Evolutionary conservation across 2,888 invertebrate species (phyloP), one percentile per base, ranked within the genome.

Genomic region (Prenolepis imparis): DNA sequence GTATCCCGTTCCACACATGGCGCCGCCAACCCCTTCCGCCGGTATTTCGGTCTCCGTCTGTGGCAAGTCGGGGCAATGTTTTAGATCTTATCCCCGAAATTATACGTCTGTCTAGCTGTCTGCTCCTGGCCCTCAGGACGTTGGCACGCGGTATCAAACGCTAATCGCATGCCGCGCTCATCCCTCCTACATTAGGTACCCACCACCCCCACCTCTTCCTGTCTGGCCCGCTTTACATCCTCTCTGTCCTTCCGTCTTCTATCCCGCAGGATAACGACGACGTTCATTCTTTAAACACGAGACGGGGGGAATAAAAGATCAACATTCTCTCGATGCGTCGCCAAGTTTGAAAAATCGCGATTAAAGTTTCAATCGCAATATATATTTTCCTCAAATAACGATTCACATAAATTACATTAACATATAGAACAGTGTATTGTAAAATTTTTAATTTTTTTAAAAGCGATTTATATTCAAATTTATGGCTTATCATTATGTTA

Each of bases 1-100:
- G 86, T 83, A 91, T 88, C 89, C 89, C 91, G 93, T 92, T 92
- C 88, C 92, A 92, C 93, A 93, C 92, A 93, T 93, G 93, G 91
- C 89, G 92, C 89, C 86, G 81, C 85, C 85, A 88, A 90, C 86
- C 90, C 90, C 90, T 88, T 90, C 88, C 87, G 89, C 89, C 84
- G 81, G 88, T 90, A 88, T 91, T 90, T 92, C 93, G 93, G 91
- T 93, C 91, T 91, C 93, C 94, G 94, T 92, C 93, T 94, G 94
- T 92, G 93, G 92, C 91, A 87, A 89, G 88, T 88, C 87, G 87
- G 82, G 89, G 89, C 92, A 91, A 93, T 93, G 78, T 92, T 92
- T 93, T 92, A 92, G 94, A 94, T 94, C 93, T 94, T 94, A 94
- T 94, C 94, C 93, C 87, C 90, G 91, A 94, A 94, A 94, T 94